Evolutionary conservation across 2,888 invertebrate genomes (phyloP), one percentile per base, ranked within the genome.

Genomic region (Timema cristinae): DNA sequence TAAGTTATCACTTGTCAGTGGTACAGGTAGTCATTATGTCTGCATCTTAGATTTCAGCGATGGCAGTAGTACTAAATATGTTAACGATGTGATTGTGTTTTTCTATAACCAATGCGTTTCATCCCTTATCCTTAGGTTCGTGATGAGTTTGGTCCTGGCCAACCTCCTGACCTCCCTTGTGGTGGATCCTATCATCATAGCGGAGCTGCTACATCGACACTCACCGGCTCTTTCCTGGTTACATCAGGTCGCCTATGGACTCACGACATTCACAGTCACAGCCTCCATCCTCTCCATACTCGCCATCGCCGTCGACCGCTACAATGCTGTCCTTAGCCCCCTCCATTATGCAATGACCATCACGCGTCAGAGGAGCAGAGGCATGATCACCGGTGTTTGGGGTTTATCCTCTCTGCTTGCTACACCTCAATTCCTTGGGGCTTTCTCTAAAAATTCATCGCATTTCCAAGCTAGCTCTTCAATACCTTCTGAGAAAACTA

Each of bases 321-420:
- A 84, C 77, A 75, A 76, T 11, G 85, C 85, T 7, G 84, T 86
- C 47, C 83, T 84, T 16, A 82, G 82, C 48, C 85, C 86, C 0
- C 80, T 86, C 7, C 86, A 85, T 77, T 86, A 86, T 79, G 81
- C 82, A 74, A 84, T 84, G 81, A 82, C 83, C 7, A 81, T 85
- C 66, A 86, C 85, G 0, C 77, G 83, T 10, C 79, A 79, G 59
- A 79, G 84, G 48, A 82, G 83, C 69, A 79, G 81, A 13, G 76
- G 79, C 15, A 81, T 84, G 79, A 84, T 85, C 52, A 79, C 80
- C 5, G 76, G 79, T 6, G 81, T 82, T n/a, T 83, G 84, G 84
- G 69, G 80, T 11, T 74, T 82, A 52, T 83, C 84, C 0, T 76
- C 81, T 6, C 76, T 81, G 0, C 79, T 83, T 32, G 82, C 84